These are phyloP conservation scores for Osmoderma eremita DNA, from an alignment of 2,888 invertebrate species.

Conservation along the genomic window DNA sequence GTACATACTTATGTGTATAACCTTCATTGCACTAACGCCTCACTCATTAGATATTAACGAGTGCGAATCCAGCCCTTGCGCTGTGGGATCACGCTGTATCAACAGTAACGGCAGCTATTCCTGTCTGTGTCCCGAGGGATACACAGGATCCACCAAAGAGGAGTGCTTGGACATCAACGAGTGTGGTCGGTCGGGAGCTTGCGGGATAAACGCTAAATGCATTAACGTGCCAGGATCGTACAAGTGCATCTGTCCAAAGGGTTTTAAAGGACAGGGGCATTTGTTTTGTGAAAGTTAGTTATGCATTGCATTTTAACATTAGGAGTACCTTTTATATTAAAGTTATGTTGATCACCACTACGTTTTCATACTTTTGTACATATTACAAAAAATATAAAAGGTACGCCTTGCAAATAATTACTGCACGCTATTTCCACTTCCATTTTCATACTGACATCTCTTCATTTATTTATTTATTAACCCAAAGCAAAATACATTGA, in stretches of 20 bases:
- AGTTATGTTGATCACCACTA: no score
- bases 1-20: conserved; percentile 23
- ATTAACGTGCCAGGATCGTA: conserved; percentile 83
- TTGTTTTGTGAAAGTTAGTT: conserved; percentile 82
- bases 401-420: conserved; percentile 34
- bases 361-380: neutral
- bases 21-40: conserved; percentile 49
- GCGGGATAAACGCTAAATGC: conserved; percentile 82
- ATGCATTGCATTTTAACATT: conserved; percentile 28
- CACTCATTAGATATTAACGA: conserved; percentile 75
- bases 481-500: conserved; percentile 19
- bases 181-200: conserved; percentile 73
- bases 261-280: conserved; percentile 80
- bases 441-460: conserved; percentile 37
- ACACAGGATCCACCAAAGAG: conserved; percentile 69
- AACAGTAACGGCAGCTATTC: conserved; percentile 80
- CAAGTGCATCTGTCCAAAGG: conserved; percentile 80
- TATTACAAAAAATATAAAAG: conserved; percentile 17
- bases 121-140: conserved; percentile 79
- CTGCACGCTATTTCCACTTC: conserved; percentile 40
- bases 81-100: conserved; percentile 75
- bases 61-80: conserved; percentile 76
- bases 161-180: conserved; percentile 81
- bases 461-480: conserved; percentile 40
- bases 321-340: conserved; percentile 15